Base-by-base conservation (phyloP, 2,797 vertebrate species). In the Meda fulgida region DNA sequence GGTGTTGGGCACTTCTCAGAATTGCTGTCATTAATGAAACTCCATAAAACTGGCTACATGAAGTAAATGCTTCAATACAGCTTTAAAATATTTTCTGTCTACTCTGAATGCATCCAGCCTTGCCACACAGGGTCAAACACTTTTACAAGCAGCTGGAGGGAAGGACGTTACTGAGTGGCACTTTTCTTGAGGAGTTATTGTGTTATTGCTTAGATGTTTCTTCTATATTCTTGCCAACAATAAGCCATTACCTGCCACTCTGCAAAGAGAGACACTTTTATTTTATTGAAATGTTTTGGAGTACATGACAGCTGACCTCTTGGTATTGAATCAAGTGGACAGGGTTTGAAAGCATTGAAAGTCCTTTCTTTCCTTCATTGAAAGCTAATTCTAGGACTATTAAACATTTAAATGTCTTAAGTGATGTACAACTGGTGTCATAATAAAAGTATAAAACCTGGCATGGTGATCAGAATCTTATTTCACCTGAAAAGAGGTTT, bases 81-180 rank as follows among this genome's bases (percentile, higher is more conserved):
- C 48, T 76, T 43, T 77, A 19, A 77, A 23, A 83, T 77, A 3
- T 16, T 18, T 26, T 67, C 21, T 10, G 5, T 19, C 19, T 60
- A 31, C 23, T 19, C 71, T 83, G 63, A 66, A 75, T 29, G 36
- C 43, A 38, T 21, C 16, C 58, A 38, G 43, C 43, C 58, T 63
- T 66, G 71, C 31, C 40, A 65, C 55, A 83, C 7, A 73, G 58
- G 69, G 72, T 76, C 81, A 65, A 84, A 43, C 46, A 69, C 34
- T 84, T 84, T 84, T 69, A 55, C 63, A 40, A 78, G 73, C 73
- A 84, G 82, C 82, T 84, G 82, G 63, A 76, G 43, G 23, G 10
- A 83, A 76, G 71, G 81, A 83, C 21, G 0, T 83, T 77, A 19
- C 58, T 26, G 60, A 67, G 60, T 58, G 63, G 19, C 31, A 55